Conservation (phyloP, 2,113 vertebrate species). For the Phainopepla nitens region DNA sequence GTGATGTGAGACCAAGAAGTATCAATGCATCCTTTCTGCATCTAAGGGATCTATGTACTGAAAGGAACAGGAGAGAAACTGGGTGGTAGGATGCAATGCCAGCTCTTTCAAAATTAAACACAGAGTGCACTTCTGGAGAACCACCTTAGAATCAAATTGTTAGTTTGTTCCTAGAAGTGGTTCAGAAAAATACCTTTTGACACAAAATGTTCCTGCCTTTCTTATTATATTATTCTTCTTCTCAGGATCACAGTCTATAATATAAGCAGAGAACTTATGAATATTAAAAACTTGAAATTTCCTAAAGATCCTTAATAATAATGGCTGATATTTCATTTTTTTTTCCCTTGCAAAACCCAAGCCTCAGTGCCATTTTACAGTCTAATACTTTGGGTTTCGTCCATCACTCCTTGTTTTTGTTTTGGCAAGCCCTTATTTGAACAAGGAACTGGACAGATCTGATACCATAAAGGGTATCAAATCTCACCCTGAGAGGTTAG, state of each 20-base stretch:
- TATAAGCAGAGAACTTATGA: neutral
- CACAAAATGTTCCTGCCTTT: neutral
- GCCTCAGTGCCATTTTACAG: neutral
- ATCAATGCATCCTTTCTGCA: neutral
- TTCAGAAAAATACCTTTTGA: neutral
- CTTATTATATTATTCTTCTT: neutral
- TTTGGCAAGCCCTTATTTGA: neutral
- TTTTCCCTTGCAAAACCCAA: neutral
- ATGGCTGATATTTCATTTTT: neutral
- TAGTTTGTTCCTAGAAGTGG: neutral
- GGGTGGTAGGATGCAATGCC: neutral
- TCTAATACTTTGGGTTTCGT: neutral
- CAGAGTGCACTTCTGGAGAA: neutral
- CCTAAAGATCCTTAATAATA: neutral
- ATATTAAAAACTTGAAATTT: neutral
- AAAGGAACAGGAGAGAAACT: neutral
- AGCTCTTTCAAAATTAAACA: neutral
- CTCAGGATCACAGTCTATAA: neutral
- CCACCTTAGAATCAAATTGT: neutral
- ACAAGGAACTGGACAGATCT: neutral
- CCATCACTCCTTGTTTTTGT: neutral
- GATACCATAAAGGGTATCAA: neutral
- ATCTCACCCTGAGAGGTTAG: neutral
- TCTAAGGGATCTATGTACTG: neutral
- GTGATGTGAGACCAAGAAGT: neutral